A percentile compares a stretch with the other conserved stretches of the same genome.
Evolutionary conservation across 2,113 vertebrate genomes (phyloP).

Genomic region (Dipodomys merriami): DNA sequence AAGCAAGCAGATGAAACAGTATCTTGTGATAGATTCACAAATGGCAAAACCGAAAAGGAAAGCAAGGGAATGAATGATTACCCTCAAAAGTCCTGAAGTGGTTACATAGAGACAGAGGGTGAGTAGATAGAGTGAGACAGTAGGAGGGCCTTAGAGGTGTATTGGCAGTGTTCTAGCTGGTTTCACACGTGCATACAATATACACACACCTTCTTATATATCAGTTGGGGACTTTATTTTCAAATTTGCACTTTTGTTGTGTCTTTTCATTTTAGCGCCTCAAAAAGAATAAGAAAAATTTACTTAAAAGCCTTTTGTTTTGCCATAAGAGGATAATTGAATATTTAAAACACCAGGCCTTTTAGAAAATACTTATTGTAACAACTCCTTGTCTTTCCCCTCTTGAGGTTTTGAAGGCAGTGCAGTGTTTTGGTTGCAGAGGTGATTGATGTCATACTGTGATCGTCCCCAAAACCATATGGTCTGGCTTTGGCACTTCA

Average conservation of each 20-base stretch:
- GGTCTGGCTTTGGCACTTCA: background rate
- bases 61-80: background rate
- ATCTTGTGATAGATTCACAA: background rate
- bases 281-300: background rate
- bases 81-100: background rate
- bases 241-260: background rate
- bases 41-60: background rate
- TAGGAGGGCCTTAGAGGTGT: background rate
- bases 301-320: slow-evolving; percentile 24
- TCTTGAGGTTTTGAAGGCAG: background rate
- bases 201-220: too few relatives aligned
- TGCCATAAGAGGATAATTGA: background rate
- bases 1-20: background rate
- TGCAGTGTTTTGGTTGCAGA: background rate
- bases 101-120: background rate
- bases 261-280: background rate
- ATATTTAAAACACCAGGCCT: background rate
- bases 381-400: background rate
- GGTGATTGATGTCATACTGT: background rate
- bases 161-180: background rate
- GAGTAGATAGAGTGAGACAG: fast-evolving
- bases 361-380: background rate
- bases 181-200: background rate
- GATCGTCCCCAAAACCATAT: background rate
- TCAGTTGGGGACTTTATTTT: background rate